Percentiles rank a stretch among this genome's conserved stretches.
phyloP scores from a whole-genome alignment of 2,113 vertebrate genomes.

The Chrysochloris asiatica region DNA sequence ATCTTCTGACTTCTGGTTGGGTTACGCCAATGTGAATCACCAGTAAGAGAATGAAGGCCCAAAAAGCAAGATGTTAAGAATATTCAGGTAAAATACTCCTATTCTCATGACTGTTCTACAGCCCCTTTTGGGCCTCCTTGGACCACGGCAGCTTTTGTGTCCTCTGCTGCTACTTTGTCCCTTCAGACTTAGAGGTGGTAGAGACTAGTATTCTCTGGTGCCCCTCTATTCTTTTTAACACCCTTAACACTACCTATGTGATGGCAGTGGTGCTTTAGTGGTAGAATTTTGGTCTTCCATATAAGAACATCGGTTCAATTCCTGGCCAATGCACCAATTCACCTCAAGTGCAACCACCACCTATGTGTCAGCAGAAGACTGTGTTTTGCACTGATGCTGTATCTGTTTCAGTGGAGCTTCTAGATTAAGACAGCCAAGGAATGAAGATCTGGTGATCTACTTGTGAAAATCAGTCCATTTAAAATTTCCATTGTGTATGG shows the following conservation, averaged over 20 bases:
- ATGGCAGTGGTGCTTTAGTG: background rate
- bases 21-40: background rate
- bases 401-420: background rate
- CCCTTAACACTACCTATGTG: background rate
- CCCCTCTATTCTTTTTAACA: background rate
- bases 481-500: background rate
- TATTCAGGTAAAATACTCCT: background rate
- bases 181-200: background rate
- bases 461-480: background rate
- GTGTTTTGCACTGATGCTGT: background rate
- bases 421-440: background rate
- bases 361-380: background rate
- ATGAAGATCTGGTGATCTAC: background rate
- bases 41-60: background rate
- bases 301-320: background rate
- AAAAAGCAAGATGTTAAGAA: background rate
- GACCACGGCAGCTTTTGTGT: background rate
- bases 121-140: fast-evolving
- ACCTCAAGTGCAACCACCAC: background rate
- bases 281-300: background rate
- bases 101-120: background rate
- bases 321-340: background rate
- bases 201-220: no score
- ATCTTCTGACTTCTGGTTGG: background rate
- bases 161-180: background rate